Base-by-base conservation (phyloP, 2,888 invertebrate genomes). In the Dolichomitus sp. region DNA sequence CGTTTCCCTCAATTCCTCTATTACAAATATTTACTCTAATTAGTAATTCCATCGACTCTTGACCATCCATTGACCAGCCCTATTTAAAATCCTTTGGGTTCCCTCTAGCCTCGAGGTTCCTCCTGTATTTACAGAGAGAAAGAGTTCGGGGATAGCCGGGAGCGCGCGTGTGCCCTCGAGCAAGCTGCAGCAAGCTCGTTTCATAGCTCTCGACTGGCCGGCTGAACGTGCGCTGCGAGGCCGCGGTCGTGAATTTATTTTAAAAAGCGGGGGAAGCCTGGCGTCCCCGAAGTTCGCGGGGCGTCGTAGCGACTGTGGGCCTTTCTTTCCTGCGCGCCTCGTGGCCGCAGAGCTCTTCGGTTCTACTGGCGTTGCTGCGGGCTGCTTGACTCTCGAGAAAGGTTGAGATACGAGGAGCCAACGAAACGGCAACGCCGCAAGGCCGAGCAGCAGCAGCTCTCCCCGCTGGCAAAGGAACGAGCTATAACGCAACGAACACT, bases 361-460 rank as follows among this genome's bases (percentile, higher is more conserved):
- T 30, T 72, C 12, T 7, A 27, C 59, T 72, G 61, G 70, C 63
- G 77, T 77, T 78, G 68, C 72, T 73, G 48, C 77, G 59, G 37
- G 40, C 54, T 50, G 52, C 33, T 40, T 33, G 50, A 23, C n/a
- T 40, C 54, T 17, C 63, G n/a, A 33, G 48, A 52, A 45, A 59
- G 37, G 40, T 19, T 73, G 52, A 77, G 78, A 80, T 80, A 80
- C 81, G 81, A 84, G 76, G 85, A 82, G 76, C 59, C 33, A 59
- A 80, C 78, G 88, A 89, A 84, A 83, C 88, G 91, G 91, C 91
- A 92, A 92, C 92, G 86, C 85, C 88, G 92, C 91, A 88, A 87
- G 87, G 85, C 84, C 85, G 86, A 84, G 50, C 50, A 50, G 19
- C 50, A 77, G 85, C 84, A 87, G 86, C 72, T 72, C 27, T 59